phyloP scores from a whole-genome alignment of 2,113 vertebrate species.

The Lamprologus tigripictilis region DNA sequence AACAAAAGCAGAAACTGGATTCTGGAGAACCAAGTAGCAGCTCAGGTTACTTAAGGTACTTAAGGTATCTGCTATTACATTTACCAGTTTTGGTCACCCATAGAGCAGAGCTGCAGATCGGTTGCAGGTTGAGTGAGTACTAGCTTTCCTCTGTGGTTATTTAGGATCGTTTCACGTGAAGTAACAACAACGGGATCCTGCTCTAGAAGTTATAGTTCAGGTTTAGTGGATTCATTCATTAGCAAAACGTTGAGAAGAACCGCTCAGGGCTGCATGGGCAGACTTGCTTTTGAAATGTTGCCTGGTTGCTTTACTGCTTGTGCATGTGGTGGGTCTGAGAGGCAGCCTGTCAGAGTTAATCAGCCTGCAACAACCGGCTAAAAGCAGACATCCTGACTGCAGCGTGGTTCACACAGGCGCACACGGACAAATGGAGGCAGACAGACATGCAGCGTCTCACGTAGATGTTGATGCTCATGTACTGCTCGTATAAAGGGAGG shows the following conservation, averaged over 20 bases:
- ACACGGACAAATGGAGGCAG: not conserved
- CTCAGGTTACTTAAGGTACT: not conserved
- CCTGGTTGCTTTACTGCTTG: slow-evolving; percentile 46
- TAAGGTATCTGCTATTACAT: not conserved
- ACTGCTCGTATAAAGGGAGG: not conserved
- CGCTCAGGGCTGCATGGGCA: not conserved
- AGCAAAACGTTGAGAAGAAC: not conserved
- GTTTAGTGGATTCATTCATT: not conserved
- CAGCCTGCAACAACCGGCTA: slow-evolving; percentile 54
- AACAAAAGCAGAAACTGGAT: not conserved
- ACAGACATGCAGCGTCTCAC: not conserved
- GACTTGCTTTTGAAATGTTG: slow-evolving; percentile 13
- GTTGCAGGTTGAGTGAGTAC: not conserved
- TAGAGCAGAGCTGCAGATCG: not conserved
- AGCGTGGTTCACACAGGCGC: slow-evolving; percentile 1
- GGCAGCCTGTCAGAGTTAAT: slow-evolving; percentile 71
- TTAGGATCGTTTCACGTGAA: not conserved
- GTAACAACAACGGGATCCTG: not conserved
- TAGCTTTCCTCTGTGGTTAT: not conserved
- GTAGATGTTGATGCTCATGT: not conserved
- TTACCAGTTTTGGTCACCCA: not conserved
- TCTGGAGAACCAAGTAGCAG: not conserved
- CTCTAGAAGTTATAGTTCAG: not conserved
- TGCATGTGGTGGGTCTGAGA: slow-evolving; percentile 61
- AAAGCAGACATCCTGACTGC: slow-evolving; percentile 65